A percentile compares a stretch with the other conserved stretches of the same genome.
These are phyloP conservation scores for Danionella dracula DNA, from an alignment of 2,797 vertebrate genomes.

Conservation along the genomic window DNA sequence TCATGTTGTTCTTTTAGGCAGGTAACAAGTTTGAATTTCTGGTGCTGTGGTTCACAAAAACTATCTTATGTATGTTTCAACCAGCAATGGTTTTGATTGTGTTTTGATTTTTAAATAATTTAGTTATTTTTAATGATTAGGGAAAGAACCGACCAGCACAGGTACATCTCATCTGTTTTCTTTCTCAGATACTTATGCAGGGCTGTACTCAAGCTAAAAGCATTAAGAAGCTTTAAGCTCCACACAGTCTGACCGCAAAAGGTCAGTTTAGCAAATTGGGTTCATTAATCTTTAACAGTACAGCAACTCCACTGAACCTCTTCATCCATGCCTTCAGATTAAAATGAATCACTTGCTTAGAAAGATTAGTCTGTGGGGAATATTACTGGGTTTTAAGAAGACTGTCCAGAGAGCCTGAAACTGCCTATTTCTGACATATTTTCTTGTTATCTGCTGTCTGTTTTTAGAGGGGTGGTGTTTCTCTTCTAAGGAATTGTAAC, in stretches of 20 bases:
- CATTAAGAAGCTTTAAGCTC: conserved; percentile 72
- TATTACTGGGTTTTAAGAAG: conserved; percentile 64
- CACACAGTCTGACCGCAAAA: conserved; percentile 68
- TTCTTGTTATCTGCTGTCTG: conserved; percentile 59
- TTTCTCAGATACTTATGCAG: conserved; percentile 52
- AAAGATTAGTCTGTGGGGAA: conserved; percentile 60
- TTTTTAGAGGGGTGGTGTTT: neutral
- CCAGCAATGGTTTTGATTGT: no score
- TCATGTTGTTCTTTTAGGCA: no score
- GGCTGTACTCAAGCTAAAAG: conserved; percentile 62
- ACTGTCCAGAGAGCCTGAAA: conserved; percentile 58
- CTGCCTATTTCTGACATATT: conserved; percentile 52
- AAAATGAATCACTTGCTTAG: conserved; percentile 58
- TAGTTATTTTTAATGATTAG: conserved; percentile 35
- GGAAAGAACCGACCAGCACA: conserved; percentile 43
- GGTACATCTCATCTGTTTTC: conserved; percentile 42
- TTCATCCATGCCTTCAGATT: conserved; percentile 70
- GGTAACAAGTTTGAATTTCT: no score
- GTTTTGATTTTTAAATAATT: no score
- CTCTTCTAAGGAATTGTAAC: conserved; percentile 28
- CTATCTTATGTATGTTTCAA: no score
- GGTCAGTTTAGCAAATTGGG: conserved; percentile 80
- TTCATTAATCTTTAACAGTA: conserved; percentile 77
- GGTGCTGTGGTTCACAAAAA: no score
- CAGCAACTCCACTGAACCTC: conserved; percentile 64